A percentile compares a stretch with the other conserved stretches of the same genome.
Conservation (phyloP, 2,888 invertebrate species). For the Athripsodes cinereus region DNA sequence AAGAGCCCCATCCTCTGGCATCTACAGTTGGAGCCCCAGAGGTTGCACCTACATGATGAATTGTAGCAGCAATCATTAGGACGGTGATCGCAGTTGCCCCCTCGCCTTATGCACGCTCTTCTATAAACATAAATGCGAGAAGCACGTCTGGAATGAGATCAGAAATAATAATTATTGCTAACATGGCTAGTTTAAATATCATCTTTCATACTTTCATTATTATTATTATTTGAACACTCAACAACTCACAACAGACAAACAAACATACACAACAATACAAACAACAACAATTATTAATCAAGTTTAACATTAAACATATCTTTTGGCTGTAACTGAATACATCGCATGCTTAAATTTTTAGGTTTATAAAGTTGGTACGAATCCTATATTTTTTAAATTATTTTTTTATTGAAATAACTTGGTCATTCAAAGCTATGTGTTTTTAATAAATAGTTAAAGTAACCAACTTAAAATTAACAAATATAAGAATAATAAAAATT, state of each 20-base stretch:
- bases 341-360: too few relatives aligned
- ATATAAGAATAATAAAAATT: too few relatives aligned
- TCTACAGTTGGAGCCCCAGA: conserved; percentile 84
- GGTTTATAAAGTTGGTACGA: too few relatives aligned
- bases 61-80: conserved; percentile 82
- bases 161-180: conserved; percentile 32
- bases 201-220: neutral
- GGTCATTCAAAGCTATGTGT: too few relatives aligned
- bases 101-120: conserved; percentile 74
- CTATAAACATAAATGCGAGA: conserved; percentile 80
- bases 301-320: neutral
- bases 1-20: conserved; percentile 85
- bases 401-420: too few relatives aligned
- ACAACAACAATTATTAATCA: neutral
- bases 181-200: neutral
- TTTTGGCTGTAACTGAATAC: neutral
- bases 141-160: conserved; percentile 72
- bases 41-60: conserved; percentile 80
- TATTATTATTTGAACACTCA: neutral
- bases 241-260: neutral
- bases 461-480: too few relatives aligned
- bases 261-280: neutral
- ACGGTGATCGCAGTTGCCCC: conserved; percentile 79
- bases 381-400: too few relatives aligned
- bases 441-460: too few relatives aligned